Conservation (phyloP, 2,888 invertebrate genomes). For the Tetragonisca angustula region DNA sequence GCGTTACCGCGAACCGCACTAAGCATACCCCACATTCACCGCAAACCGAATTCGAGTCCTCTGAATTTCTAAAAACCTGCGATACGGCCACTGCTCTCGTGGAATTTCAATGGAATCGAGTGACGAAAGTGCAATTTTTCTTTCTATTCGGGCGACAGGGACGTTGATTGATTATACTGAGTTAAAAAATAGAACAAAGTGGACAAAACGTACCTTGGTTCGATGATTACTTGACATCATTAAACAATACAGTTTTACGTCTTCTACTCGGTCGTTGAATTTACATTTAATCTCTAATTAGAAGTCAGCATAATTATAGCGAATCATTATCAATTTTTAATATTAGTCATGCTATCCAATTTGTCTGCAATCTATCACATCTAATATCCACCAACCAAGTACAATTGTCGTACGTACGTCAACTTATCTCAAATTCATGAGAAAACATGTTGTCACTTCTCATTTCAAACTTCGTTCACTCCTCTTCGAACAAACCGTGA, state of each 20-base stretch:
- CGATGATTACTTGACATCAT: no score
- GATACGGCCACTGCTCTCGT: neutral
- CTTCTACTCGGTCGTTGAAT: neutral
- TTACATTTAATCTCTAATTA: no score
- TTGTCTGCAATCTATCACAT: no score
- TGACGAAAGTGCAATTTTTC: neutral
- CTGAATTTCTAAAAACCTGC: conserved; percentile 5
- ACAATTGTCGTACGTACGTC: neutral
- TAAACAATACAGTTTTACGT: neutral
- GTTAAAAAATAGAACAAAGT: neutral
- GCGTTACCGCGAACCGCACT: conserved; percentile 26
- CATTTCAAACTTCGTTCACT: neutral
- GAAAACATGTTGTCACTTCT: neutral
- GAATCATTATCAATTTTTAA: no score
- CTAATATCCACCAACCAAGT: no score
- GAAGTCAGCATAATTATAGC: no score
- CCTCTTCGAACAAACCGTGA: neutral
- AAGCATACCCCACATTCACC: conserved; percentile 1
- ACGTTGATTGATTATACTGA: no score
- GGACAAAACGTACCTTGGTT: neutral
- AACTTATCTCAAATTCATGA: neutral
- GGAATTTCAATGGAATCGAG: neutral
- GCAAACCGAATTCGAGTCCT: conserved; percentile 20
- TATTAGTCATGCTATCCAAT: no score
- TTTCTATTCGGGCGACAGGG: neutral